phyloP scores from a whole-genome alignment of 2,113 vertebrate genomes.

The Caranx melampygus region DNA sequence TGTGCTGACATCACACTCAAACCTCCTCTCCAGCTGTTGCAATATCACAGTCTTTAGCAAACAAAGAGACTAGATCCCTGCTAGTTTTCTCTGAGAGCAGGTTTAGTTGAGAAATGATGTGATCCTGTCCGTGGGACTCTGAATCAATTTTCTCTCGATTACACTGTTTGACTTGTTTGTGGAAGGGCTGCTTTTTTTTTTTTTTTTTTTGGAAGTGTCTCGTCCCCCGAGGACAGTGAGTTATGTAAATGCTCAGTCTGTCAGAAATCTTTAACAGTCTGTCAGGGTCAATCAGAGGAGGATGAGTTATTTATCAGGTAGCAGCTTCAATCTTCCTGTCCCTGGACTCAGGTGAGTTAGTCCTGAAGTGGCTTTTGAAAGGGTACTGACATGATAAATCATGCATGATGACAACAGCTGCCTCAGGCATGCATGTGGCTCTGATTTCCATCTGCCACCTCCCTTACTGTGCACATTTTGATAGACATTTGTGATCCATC shows the following conservation, averaged over 20 bases:
- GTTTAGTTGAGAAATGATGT: background rate
- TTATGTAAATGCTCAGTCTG: background rate
- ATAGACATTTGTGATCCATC: background rate
- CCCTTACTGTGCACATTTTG: background rate
- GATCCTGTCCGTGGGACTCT: background rate
- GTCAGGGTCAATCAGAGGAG: slow-evolving; percentile 25
- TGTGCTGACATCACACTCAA: too few species aligned
- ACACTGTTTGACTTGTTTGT: background rate
- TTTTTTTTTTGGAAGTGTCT: background rate
- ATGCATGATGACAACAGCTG: slow-evolving; percentile 17
- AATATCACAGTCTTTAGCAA: too few species aligned
- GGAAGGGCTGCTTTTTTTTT: background rate
- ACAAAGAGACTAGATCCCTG: too few species aligned
- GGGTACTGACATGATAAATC: slow-evolving; percentile 52
- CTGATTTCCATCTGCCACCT: slow-evolving; percentile 22
- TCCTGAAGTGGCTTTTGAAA: slow-evolving; percentile 41
- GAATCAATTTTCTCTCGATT: background rate
- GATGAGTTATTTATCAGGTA: slow-evolving; percentile 38
- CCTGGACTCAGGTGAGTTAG: slow-evolving; percentile 34
- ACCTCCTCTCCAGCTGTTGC: too few species aligned
- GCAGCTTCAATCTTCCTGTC: slow-evolving; percentile 7
- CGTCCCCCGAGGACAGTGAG: background rate
- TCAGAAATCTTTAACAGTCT: slow-evolving; percentile 23
- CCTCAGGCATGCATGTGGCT: background rate
- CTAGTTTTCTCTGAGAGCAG: too few species aligned